phyloP scores from a whole-genome alignment of 2,113 vertebrate species.

The Anoura caudifer region DNA sequence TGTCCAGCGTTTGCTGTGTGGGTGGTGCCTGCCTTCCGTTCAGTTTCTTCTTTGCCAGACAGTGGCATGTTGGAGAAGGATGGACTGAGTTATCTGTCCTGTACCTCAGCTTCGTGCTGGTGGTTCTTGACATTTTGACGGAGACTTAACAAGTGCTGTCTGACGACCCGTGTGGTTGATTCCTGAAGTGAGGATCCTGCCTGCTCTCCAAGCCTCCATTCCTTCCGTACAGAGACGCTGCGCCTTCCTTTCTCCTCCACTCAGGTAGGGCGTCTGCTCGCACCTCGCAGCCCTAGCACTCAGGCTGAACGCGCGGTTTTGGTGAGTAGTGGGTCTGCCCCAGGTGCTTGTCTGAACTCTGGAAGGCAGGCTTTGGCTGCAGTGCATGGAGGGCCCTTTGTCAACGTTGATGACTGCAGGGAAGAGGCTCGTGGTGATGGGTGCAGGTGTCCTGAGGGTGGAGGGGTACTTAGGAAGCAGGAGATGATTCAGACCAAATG shows the following conservation, averaged over 20 bases:
- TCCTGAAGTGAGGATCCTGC: background rate
- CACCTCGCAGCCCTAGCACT: rapidly evolving
- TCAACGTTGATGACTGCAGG: background rate
- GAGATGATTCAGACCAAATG: background rate
- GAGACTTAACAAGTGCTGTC: background rate
- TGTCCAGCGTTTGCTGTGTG: background rate
- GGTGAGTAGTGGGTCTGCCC: background rate
- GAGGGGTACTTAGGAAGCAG: background rate
- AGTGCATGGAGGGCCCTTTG: background rate
- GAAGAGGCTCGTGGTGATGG: background rate
- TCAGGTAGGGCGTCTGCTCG: background rate
- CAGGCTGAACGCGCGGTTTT: rapidly evolving
- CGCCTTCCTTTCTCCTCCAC: too few relatives aligned
- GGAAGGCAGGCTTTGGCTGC: background rate
- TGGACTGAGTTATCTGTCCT: background rate
- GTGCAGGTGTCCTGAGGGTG: background rate
- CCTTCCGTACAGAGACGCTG: background rate
- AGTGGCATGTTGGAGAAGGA: background rate
- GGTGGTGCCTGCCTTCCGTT: background rate
- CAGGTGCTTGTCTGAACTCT: rapidly evolving
- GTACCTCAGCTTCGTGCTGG: background rate
- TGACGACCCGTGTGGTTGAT: rapidly evolving
- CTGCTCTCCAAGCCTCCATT: background rate
- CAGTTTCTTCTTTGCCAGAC: background rate
- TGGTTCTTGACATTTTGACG: conserved; percentile 32